Percentiles rank a stretch among this genome's conserved stretches.
Evolutionary conservation across 2,888 invertebrate species (phyloP).

Genomic region (Prenolepis imparis): DNA sequence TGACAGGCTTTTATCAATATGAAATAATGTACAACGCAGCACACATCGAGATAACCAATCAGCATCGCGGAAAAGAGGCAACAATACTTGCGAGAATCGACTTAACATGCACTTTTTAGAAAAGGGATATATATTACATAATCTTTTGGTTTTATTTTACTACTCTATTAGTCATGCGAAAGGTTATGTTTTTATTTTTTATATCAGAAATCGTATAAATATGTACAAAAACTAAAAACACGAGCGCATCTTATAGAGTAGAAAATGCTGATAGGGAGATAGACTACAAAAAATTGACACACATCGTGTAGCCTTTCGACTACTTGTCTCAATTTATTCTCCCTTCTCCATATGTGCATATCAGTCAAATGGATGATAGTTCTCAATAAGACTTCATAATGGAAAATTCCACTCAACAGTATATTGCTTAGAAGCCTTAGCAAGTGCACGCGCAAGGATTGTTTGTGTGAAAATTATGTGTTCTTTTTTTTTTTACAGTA

Average conservation of each 20-base stretch:
- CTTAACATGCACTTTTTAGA: too few species aligned
- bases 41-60: too few species aligned
- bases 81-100: too few species aligned
- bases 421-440: too few species aligned
- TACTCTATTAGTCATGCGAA: too few species aligned
- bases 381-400: background rate
- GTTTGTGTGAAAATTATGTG: background rate
- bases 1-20: too few species aligned
- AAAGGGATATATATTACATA: too few species aligned
- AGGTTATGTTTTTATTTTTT: background rate
- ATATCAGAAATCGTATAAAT: background rate
- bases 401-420: background rate
- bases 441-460: background rate
- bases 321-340: background rate
- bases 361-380: background rate
- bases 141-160: too few species aligned
- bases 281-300: background rate
- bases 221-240: background rate
- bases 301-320: background rate
- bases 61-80: too few species aligned
- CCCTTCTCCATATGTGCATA: background rate
- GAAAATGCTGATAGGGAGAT: background rate
- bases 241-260: background rate
- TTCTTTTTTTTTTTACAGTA: background rate
- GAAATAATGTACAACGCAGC: too few species aligned